A percentile compares a stretch with the other conserved stretches of the same genome.
phyloP scores from a whole-genome alignment of 2,797 vertebrate genomes.

The Phyllotis vaccarum region DNA sequence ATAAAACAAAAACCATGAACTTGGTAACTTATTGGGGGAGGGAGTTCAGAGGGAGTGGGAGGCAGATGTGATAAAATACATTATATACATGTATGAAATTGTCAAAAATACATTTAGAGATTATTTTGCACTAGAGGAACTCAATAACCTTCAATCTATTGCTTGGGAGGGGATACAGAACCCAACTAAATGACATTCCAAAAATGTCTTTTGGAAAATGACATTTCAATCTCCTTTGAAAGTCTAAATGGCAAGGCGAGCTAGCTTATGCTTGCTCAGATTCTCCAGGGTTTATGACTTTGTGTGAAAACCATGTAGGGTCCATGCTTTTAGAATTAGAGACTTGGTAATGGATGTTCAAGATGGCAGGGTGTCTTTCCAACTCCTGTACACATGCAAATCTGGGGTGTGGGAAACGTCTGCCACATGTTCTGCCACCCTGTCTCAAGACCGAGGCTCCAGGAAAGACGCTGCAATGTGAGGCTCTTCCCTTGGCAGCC shows the following conservation, averaged over 20 bases:
- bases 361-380: not conserved
- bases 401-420: not conserved
- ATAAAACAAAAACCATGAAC: not conserved
- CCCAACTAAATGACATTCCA: not conserved
- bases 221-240: conserved; percentile 21
- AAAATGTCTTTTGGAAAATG: conserved; percentile 8
- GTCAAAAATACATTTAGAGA: not conserved
- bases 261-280: not conserved
- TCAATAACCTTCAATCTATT: not conserved
- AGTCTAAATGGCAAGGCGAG: not conserved
- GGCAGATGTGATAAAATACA: not conserved
- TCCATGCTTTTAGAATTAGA: not conserved
- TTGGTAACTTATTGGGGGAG: not conserved
- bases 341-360: not conserved
- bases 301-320: not conserved
- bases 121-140: not conserved
- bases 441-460: not conserved
- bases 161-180: not conserved
- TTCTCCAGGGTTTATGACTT: not conserved
- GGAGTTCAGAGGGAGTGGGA: too few species aligned
- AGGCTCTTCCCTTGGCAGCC: not conserved
- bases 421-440: not conserved
- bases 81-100: not conserved
- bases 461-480: not conserved
- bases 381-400: not conserved